Percentiles rank a stretch among this genome's conserved stretches.
Evolutionary conservation across 1,140 invertebrate genomes (phyloP).

Genomic region (Euschistus heros): DNA sequence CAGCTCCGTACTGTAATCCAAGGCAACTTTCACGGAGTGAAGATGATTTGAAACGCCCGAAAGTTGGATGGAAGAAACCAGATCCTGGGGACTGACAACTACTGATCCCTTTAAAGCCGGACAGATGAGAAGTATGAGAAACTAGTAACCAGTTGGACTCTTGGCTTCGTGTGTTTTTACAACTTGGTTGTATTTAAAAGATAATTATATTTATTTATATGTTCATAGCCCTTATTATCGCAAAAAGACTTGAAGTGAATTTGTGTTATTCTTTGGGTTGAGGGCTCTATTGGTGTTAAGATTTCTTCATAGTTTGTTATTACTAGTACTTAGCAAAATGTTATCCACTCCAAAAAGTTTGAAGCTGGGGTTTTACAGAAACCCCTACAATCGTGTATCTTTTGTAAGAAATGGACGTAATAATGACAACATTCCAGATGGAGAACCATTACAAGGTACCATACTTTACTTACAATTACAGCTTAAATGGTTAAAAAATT

Average conservation of each 20-base stretch:
- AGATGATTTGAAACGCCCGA: slow-evolving; percentile 30
- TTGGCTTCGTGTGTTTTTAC: background rate
- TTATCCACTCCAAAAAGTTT: slow-evolving; percentile 26
- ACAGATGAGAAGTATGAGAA: slow-evolving; percentile 23
- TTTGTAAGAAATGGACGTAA: slow-evolving; percentile 31
- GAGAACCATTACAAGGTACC: slow-evolving; percentile 27
- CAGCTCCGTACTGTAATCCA: slow-evolving; percentile 12
- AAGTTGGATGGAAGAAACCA: slow-evolving; percentile 33
- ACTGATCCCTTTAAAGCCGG: slow-evolving; percentile 26
- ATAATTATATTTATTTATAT: background rate
- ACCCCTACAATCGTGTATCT: slow-evolving; percentile 26
- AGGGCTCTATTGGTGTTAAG: no score
- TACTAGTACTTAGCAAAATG: slow-evolving; percentile 20
- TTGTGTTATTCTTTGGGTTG: no score
- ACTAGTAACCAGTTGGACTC: background rate
- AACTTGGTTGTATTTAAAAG: background rate
- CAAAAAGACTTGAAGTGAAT: no score
- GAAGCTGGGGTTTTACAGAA: slow-evolving; percentile 27
- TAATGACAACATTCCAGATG: slow-evolving; percentile 22
- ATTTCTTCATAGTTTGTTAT: background rate
- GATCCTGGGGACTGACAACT: slow-evolving; percentile 33
- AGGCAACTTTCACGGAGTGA: slow-evolving; percentile 25
- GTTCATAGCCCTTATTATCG: no score
- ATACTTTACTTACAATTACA: background rate
- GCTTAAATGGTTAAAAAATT: background rate